Evolutionary conservation across 2,888 invertebrate species (phyloP), one percentile per base, ranked within the genome.

Genomic region (Clunio marinus): DNA sequence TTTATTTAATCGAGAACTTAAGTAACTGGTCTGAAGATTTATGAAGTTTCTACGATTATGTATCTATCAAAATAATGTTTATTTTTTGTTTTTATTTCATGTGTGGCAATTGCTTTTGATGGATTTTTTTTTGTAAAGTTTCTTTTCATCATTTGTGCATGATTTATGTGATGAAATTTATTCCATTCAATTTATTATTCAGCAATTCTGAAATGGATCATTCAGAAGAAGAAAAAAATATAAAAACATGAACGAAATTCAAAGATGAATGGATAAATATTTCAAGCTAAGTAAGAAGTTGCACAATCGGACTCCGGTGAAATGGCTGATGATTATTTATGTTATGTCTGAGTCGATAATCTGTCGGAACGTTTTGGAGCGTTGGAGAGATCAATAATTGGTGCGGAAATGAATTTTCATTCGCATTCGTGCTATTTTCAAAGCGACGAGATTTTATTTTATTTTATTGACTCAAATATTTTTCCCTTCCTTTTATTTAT

Each of bases 341-440:
- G 51, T 51, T 51, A 51, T 51, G 41, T 41, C 41, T 41, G 41
- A 41, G 41, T 41, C 41, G 41, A 41, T 41, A 41, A 51, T 51
- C 51, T 51, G 17, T 8, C 8, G 17, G 20, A 22, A 51, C 51
- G 22, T 17, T 51, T 8, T n/a, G 17, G 20, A 22, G 20, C 51
- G 22, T 17, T 51, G 51, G 51, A 22, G 20, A 45, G 20, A 51
- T 51, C 51, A 17, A 51, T 51, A 51, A 51, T 51, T 51, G 51
- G 51, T 51, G 51, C 51, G 51, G 51, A 51, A 51, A 51, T 51
- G 51, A 51, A 51, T 22, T 20, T 51, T 51, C 51, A 15, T 51
- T 41, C n/a, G 10, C n/a, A 41, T 10, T n/a, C 41, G n/a, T 41
- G 41, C 2, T n/a, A 41, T 41, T 41, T 13, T 10, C 2, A 41